Evolutionary conservation across 2,888 invertebrate species (phyloP).

Genomic region (Antheraea yamamai): DNA sequence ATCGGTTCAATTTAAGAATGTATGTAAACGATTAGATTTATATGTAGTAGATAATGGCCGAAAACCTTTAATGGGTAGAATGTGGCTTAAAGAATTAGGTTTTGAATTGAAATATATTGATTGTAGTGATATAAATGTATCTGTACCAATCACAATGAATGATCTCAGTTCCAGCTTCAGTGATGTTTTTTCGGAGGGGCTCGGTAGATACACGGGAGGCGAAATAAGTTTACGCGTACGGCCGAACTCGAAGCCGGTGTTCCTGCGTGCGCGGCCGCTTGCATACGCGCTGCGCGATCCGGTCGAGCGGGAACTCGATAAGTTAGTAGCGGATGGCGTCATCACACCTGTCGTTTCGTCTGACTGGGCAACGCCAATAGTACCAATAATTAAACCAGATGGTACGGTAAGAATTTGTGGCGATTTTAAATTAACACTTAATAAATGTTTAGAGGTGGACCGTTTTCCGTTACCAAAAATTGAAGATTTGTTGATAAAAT

Average conservation of each 20-base stretch:
- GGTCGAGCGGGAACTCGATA: slow-evolving; percentile 30
- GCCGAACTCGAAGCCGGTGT: slow-evolving; percentile 27
- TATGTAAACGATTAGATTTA: background rate
- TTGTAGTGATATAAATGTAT: too few species aligned
- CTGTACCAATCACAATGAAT: too few species aligned
- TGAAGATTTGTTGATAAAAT: too few species aligned
- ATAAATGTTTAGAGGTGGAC: too few species aligned
- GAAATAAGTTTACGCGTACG: too few species aligned
- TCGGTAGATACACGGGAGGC: too few species aligned
- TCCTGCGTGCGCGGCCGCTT: slow-evolving; percentile 27
- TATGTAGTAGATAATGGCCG: too few species aligned
- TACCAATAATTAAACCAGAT: slow-evolving; percentile 35
- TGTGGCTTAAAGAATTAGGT: slow-evolving; percentile 29
- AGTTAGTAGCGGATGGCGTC: slow-evolving; percentile 30
- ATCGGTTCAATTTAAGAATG: too few species aligned
- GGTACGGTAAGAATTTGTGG: slow-evolving; percentile 37
- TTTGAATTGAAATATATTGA: too few species aligned
- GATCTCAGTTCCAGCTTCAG: too few species aligned
- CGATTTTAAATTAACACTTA: slow-evolving; percentile 37
- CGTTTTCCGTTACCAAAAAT: too few species aligned
- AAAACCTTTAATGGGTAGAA: slow-evolving; percentile 26
- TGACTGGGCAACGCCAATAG: slow-evolving; percentile 38
- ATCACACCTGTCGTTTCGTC: slow-evolving; percentile 34
- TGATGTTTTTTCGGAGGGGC: too few species aligned
- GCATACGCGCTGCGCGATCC: slow-evolving; percentile 31